Conservation (phyloP, 1,140 invertebrate genomes). For the Dysdera silvatica region DNA sequence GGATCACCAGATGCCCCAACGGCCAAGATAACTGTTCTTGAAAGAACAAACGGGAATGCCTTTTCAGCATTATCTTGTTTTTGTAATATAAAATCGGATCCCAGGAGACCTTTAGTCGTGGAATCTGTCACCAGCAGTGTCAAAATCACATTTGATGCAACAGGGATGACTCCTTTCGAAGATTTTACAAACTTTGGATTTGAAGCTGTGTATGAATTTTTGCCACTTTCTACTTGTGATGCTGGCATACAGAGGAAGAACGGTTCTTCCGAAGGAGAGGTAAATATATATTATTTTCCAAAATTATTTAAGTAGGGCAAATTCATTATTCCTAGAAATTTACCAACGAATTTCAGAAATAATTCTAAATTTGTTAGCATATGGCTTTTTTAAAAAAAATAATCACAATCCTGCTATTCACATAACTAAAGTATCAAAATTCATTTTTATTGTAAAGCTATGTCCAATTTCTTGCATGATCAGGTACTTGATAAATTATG, state of each 20-base stretch:
- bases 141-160: slow-evolving; percentile 70
- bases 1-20: not conserved
- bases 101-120: slow-evolving; percentile 58
- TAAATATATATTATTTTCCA: slow-evolving; percentile 7
- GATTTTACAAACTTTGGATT: slow-evolving; percentile 75
- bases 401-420: no score
- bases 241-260: slow-evolving; percentile 24
- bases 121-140: slow-evolving; percentile 65
- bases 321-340: not conserved
- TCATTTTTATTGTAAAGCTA: no score
- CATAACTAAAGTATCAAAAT: no score
- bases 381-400: no score
- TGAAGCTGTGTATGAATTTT: slow-evolving; percentile 72
- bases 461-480: no score
- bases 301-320: not conserved
- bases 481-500: no score
- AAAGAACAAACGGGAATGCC: slow-evolving; percentile 13
- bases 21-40: slow-evolving; percentile 5
- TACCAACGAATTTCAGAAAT: no score
- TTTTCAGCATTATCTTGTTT: slow-evolving; percentile 56
- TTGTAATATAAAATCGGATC: slow-evolving; percentile 57
- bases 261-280: slow-evolving; percentile 31
- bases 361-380: no score
- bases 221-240: slow-evolving; percentile 57
- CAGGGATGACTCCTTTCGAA: slow-evolving; percentile 69